These are phyloP conservation scores for Leucopsar rothschildi DNA, from an alignment of 2,113 vertebrate species.

Conservation along the genomic window DNA sequence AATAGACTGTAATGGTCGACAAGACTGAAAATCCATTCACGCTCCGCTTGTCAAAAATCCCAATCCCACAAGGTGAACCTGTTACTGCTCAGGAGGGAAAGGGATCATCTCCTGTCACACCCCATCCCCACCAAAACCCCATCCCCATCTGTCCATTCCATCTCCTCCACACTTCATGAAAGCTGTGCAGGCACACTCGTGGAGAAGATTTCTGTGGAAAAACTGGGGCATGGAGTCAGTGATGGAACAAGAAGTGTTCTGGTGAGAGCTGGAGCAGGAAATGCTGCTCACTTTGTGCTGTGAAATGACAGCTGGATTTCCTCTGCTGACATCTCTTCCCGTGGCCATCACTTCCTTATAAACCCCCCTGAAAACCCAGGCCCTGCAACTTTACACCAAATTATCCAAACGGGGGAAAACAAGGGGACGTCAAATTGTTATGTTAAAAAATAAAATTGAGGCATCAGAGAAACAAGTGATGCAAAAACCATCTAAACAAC, in stretches of 20 bases:
- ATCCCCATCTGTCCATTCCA: background rate
- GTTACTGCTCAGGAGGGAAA: background rate
- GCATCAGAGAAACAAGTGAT: background rate
- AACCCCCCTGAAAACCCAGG: background rate
- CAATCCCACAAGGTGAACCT: rapidly evolving
- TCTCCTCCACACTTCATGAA: background rate
- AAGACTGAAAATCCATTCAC: background rate
- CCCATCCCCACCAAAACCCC: background rate
- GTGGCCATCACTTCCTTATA: background rate
- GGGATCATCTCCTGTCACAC: background rate
- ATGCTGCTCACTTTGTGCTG: background rate
- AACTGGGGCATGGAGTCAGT: background rate
- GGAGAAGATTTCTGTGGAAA: background rate
- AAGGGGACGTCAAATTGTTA: background rate
- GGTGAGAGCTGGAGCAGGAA: background rate
- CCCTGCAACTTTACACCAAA: background rate
- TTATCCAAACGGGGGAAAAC: background rate
- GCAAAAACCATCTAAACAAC: background rate
- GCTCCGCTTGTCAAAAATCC: background rate
- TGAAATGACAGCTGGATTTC: background rate
- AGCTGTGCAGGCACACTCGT: background rate
- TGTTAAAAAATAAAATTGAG: background rate
- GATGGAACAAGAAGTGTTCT: background rate
- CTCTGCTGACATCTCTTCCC: background rate
- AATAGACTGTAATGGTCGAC: background rate